phyloP scores from a whole-genome alignment of 2,113 vertebrate genomes.

The Lophura nycthemera region DNA sequence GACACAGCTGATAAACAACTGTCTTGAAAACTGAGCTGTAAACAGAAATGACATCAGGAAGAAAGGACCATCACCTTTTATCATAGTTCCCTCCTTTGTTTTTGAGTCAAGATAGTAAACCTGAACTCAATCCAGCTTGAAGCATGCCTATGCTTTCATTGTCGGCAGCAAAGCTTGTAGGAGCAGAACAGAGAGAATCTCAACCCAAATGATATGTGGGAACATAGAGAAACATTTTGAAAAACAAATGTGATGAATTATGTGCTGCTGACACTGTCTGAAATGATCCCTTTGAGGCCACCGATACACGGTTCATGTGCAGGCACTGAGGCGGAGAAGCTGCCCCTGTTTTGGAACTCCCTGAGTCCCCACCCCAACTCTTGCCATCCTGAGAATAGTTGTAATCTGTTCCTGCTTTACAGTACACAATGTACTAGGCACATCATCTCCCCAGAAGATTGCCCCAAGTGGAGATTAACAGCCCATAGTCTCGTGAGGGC shows the following conservation, averaged over 20 bases:
- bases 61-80: background rate
- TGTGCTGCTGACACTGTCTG: background rate
- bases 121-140: background rate
- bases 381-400: background rate
- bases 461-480: background rate
- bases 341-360: background rate
- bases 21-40: background rate
- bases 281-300: background rate
- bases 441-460: background rate
- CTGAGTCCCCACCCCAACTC: background rate
- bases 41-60: conserved; percentile 9
- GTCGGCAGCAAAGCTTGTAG: background rate
- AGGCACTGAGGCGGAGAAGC: background rate
- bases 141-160: background rate
- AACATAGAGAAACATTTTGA: background rate
- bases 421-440: background rate
- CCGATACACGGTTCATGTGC: accelerated
- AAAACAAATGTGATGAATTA: background rate
- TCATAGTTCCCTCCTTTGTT: conserved; percentile 1
- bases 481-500: background rate
- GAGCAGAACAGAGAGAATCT: background rate
- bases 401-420: background rate
- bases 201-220: background rate
- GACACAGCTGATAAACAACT: background rate
- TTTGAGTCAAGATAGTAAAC: conserved; percentile 5